Conservation (phyloP, 2,888 invertebrate genomes). For the Hemaris fuciformis region DNA sequence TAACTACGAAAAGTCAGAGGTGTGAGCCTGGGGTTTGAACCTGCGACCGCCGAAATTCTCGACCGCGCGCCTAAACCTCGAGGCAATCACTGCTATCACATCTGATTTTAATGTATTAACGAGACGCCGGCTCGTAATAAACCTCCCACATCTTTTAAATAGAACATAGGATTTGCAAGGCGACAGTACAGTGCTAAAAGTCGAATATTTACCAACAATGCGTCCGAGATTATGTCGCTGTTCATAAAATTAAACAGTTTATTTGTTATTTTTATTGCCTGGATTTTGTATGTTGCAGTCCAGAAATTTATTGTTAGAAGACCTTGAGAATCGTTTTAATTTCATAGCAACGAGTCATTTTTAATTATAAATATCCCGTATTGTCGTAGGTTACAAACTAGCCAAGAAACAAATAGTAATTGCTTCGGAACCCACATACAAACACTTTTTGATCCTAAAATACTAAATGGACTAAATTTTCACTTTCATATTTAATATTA, state of each 20-base stretch:
- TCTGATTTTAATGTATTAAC: background rate
- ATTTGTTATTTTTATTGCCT: background rate
- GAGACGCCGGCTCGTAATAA: background rate
- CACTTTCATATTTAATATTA: too few species aligned
- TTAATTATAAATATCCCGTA: background rate
- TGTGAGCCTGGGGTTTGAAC: too few species aligned
- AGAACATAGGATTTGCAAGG: background rate
- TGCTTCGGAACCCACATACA: too few species aligned
- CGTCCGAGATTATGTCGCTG: background rate
- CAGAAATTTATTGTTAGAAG: background rate
- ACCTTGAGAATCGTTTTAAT: background rate
- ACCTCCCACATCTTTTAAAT: background rate
- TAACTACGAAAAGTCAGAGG: too few species aligned
- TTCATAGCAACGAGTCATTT: background rate
- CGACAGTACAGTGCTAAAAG: slow-evolving; percentile 1
- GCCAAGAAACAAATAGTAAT: too few species aligned
- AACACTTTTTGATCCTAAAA: too few species aligned
- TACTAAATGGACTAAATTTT: too few species aligned
- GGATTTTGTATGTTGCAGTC: background rate
- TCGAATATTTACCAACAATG: background rate
- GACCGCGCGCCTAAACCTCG: too few species aligned
- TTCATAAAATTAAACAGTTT: background rate
- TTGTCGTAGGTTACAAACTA: too few species aligned
- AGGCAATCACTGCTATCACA: too few species aligned
- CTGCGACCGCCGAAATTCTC: too few species aligned